Conservation (phyloP, 92 coral and sea anemone genomes). For the Hydrozoanthus gracilis region DNA sequence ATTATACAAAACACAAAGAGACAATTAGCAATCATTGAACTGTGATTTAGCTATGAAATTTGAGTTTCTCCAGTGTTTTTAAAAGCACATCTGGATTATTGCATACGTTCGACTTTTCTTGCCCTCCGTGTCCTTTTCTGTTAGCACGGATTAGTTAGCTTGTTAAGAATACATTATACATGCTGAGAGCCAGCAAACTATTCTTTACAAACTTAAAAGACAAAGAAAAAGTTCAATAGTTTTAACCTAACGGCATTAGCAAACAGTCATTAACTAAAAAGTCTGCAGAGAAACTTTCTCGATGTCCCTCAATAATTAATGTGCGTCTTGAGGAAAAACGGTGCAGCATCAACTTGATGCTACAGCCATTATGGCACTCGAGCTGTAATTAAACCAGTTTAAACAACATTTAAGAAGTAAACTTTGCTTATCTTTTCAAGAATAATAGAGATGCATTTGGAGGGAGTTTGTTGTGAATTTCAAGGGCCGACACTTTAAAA, state of each 20-base stretch:
- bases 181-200: too few relatives aligned
- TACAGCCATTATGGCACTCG: neutral
- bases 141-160: neutral
- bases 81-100: neutral
- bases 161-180: neutral
- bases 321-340: neutral
- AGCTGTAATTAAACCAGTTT: conserved; percentile 20
- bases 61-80: neutral
- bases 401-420: conserved; percentile 36
- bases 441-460: neutral
- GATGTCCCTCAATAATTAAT: too few relatives aligned
- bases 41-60: neutral
- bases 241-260: too few relatives aligned
- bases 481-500: conserved; percentile 4
- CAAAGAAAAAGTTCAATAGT: too few relatives aligned
- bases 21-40: conserved; percentile 29
- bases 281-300: too few relatives aligned
- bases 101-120: neutral
- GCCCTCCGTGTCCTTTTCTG: neutral
- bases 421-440: conserved; percentile 22
- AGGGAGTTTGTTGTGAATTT: neutral
- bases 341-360: neutral
- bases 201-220: too few relatives aligned
- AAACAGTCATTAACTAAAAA: too few relatives aligned
- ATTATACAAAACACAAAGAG: conserved; percentile 34